Percentiles rank a stretch among this genome's conserved stretches.
These are phyloP conservation scores for Autographa gamma DNA, from an alignment of 2,888 invertebrate genomes.

Conservation along the genomic window DNA sequence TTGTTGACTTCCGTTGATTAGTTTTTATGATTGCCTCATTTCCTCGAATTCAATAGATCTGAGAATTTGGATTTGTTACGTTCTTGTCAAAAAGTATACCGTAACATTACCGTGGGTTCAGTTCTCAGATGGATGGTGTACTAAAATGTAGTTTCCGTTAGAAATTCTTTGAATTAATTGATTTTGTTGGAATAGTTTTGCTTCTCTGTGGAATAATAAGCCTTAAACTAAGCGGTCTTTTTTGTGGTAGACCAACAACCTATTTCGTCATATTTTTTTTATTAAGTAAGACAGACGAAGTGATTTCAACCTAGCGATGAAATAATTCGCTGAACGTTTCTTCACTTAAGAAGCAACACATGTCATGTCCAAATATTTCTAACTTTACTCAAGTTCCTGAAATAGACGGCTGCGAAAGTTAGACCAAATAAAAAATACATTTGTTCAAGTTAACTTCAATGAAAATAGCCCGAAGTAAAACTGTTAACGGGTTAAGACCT, in stretches of 20 bases:
- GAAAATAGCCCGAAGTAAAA: constrained; percentile 36
- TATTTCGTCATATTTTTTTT: too few species aligned
- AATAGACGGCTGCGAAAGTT: background rate
- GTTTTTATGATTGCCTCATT: constrained; percentile 48
- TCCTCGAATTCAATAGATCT: constrained; percentile 40
- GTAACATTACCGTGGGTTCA: constrained; percentile 1
- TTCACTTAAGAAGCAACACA: too few species aligned
- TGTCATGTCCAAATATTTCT: too few species aligned
- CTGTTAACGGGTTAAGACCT: constrained; percentile 31
- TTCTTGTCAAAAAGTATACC: constrained; percentile 6
- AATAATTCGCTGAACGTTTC: too few species aligned
- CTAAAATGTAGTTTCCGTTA: background rate
- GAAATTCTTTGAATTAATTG: background rate
- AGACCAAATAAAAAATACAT: background rate
- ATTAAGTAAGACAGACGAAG: too few species aligned
- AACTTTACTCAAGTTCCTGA: too few species aligned
- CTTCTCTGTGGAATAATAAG: too few species aligned
- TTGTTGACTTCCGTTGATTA: constrained; percentile 57
- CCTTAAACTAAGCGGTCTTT: too few species aligned
- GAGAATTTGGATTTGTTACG: constrained; percentile 25
- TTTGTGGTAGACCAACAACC: too few species aligned
- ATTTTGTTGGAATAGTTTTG: background rate
- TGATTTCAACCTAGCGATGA: too few species aligned
- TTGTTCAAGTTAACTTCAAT: background rate
- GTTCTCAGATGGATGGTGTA: background rate